phyloP scores from a whole-genome alignment of 2,888 invertebrate species.

The Archaeoteleia sp. region DNA sequence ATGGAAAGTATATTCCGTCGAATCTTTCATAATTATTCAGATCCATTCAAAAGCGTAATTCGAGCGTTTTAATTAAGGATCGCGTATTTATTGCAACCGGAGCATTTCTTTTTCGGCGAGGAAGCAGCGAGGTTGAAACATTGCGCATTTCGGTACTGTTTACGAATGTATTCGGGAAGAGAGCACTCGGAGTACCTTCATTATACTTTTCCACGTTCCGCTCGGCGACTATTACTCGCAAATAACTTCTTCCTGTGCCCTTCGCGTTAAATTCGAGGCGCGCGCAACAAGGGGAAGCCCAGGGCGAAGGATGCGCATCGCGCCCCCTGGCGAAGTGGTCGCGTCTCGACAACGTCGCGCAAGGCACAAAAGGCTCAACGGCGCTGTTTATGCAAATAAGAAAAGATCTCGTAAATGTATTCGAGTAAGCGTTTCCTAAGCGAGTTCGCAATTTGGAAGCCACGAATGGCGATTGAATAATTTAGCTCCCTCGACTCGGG shows the following conservation, averaged over 20 bases:
- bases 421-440: conserved; percentile 49
- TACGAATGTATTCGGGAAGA: conserved; percentile 18
- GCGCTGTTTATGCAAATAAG: conserved; percentile 53
- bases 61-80: too few relatives aligned
- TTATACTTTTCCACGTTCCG: conserved; percentile 45
- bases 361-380: conserved; percentile 47
- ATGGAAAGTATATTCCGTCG: too few relatives aligned
- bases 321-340: conserved; percentile 38
- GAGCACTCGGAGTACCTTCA: conserved; percentile 38
- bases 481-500: conserved; percentile 29
- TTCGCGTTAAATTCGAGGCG: conserved; percentile 42
- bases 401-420: conserved; percentile 43
- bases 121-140: conserved; percentile 16
- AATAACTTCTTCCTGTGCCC: conserved; percentile 32
- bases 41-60: too few relatives aligned
- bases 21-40: too few relatives aligned
- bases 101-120: too few relatives aligned
- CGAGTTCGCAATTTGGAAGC: conserved; percentile 48
- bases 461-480: conserved; percentile 46
- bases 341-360: conserved; percentile 25
- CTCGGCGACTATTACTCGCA: conserved; percentile 42
- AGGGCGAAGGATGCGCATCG: conserved; percentile 34
- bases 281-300: conserved; percentile 32
- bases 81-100: too few relatives aligned
- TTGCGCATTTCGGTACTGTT: conserved; percentile 16